Evolutionary conservation across 2,113 vertebrate species (phyloP).

Genomic region (Grallaria varia): DNA sequence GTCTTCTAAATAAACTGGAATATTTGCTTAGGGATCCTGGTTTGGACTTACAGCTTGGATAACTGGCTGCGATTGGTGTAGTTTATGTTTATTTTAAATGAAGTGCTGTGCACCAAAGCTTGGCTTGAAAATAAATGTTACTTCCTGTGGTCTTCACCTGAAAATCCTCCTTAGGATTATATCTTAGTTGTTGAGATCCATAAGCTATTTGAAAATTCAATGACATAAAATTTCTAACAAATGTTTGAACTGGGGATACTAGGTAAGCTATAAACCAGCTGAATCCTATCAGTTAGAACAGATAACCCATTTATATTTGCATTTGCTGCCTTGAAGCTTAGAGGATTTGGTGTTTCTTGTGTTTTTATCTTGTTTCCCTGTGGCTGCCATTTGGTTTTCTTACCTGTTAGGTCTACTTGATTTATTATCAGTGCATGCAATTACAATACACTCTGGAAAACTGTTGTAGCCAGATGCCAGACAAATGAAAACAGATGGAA

Average conservation of each 20-base stretch:
- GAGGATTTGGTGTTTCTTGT: conserved; percentile 26
- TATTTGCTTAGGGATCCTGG: background rate
- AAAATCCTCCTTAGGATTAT: background rate
- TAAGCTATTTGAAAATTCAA: background rate
- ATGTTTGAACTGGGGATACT: background rate
- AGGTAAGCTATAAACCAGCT: background rate
- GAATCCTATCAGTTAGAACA: conserved; percentile 21
- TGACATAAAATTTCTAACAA: background rate
- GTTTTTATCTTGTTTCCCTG: conserved; percentile 64
- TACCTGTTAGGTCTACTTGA: conserved; percentile 60
- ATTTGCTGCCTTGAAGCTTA: conserved; percentile 26
- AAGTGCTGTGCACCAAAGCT: background rate
- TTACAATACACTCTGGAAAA: conserved; percentile 68
- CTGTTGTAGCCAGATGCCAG: conserved; percentile 64
- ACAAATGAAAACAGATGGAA: conserved; percentile 74
- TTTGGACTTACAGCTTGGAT: background rate
- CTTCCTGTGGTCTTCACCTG: background rate
- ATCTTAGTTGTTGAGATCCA: background rate
- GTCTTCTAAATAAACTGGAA: background rate
- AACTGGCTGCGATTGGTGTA: background rate
- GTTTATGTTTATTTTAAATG: background rate
- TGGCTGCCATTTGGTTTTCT: conserved; percentile 63
- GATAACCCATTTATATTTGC: background rate
- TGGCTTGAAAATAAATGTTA: background rate
- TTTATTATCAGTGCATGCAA: conserved; percentile 69